Conservation (phyloP, 2,888 invertebrate species). For the Cephus runcator region DNA sequence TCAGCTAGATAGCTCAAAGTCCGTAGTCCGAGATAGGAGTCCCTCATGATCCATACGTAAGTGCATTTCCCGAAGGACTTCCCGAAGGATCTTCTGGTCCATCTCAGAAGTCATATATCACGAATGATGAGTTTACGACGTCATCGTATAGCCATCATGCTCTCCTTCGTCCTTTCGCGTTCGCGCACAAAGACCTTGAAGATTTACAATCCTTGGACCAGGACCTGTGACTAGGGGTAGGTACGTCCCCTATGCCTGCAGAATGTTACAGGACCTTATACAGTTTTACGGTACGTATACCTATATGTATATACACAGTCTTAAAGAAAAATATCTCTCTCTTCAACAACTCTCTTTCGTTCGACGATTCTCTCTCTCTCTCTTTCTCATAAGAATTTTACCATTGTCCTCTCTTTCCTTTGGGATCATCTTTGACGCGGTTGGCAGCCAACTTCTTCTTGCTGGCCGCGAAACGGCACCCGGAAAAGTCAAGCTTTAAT, state of each 20-base stretch:
- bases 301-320: neutral
- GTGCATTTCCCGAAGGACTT: neutral
- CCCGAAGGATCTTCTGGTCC: neutral
- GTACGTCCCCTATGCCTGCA: neutral
- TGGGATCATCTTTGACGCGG: neutral
- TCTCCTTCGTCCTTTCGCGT: slow-evolving; percentile 46
- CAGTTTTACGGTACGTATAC: neutral
- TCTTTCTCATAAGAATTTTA: neutral
- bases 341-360: neutral
- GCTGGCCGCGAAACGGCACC: neutral
- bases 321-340: neutral
- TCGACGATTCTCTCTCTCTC: neutral
- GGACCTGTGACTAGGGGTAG: neutral
- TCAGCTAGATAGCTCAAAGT: neutral
- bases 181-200: slow-evolving; percentile 27
- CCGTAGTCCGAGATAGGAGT: neutral
- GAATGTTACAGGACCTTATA: neutral
- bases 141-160: slow-evolving; percentile 49
- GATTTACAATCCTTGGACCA: slow-evolving; percentile 40
- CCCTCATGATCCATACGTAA: neutral
- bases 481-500: slow-evolving; percentile 33
- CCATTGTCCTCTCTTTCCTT: neutral
- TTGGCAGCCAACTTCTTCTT: neutral
- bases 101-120: slow-evolving; percentile 35
- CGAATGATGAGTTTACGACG: slow-evolving; percentile 53